phyloP scores from a whole-genome alignment of 2,888 invertebrate genomes.

The Campoplex capitator region DNA sequence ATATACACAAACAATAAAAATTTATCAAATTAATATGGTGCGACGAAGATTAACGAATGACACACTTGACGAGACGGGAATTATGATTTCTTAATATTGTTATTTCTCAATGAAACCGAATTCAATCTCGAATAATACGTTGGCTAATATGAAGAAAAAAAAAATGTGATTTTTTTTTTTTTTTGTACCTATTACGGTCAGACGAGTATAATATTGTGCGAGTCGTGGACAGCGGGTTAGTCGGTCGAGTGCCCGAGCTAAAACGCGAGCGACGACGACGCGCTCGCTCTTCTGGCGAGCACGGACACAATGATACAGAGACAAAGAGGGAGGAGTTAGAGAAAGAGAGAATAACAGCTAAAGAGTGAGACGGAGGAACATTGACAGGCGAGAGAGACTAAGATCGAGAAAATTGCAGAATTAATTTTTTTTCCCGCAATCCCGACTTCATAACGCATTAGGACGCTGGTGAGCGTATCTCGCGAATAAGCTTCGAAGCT shows the following conservation, averaged over 20 bases:
- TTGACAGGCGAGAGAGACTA: slow-evolving; percentile 2
- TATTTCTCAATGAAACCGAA: background rate
- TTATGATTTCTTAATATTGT: background rate
- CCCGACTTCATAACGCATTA: slow-evolving; percentile 2
- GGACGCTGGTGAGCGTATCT: slow-evolving; percentile 14
- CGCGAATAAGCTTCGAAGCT: slow-evolving; percentile 28
- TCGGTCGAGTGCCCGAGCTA: slow-evolving; percentile 59
- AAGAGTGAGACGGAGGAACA: slow-evolving; percentile 22
- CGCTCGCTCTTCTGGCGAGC: slow-evolving; percentile 44
- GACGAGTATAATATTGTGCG: slow-evolving; percentile 44
- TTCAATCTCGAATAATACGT: background rate
- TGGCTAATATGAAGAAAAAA: background rate
- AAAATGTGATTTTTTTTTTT: slow-evolving; percentile 36
- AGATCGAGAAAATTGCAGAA: slow-evolving; percentile 56
- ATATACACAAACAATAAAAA: background rate
- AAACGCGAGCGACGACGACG: slow-evolving; percentile 46
- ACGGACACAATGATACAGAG: slow-evolving; percentile 13
- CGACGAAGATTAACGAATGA: background rate
- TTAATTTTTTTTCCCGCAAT: slow-evolving; percentile 44
- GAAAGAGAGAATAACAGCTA: background rate
- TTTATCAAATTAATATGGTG: background rate
- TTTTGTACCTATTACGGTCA: slow-evolving; percentile 47
- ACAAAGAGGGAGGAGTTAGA: slow-evolving; percentile 21
- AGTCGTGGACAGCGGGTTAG: slow-evolving; percentile 53
- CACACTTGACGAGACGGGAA: background rate